Evolutionary conservation across 2,888 invertebrate genomes (phyloP).

Genomic region (Ditula angustiorana): DNA sequence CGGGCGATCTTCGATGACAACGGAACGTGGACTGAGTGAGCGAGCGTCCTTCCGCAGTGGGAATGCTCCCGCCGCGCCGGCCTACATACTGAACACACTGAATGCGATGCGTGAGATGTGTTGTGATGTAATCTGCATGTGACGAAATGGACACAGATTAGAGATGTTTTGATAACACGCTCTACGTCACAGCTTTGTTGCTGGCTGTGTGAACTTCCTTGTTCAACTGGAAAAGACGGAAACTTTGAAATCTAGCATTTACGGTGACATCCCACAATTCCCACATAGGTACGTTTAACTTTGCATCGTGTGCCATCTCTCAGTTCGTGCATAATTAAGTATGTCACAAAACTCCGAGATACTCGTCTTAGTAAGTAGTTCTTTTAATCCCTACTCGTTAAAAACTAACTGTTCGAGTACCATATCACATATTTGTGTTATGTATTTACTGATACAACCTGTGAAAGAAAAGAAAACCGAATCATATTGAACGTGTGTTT

Average conservation of each 20-base stretch:
- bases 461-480: too few relatives aligned
- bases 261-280: not conserved
- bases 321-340: not conserved
- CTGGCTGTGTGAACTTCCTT: constrained; percentile 2
- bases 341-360: too few relatives aligned
- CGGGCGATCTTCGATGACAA: constrained; percentile 74
- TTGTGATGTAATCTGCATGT: constrained; percentile 80
- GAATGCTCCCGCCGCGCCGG: constrained; percentile 81
- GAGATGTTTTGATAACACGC: constrained; percentile 56
- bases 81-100: constrained; percentile 66
- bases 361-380: too few relatives aligned
- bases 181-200: constrained; percentile 56
- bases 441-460: too few relatives aligned
- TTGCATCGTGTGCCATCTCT: not conserved
- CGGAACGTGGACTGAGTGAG: constrained; percentile 65
- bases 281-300: not conserved
- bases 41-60: constrained; percentile 74
- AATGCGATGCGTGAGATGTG: constrained; percentile 67
- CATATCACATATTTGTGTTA: too few relatives aligned
- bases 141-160: constrained; percentile 69
- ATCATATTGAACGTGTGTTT: too few relatives aligned
- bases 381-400: too few relatives aligned
- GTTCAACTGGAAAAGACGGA: not conserved
- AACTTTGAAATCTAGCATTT: not conserved
- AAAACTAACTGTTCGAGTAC: too few relatives aligned